Percentiles rank a stretch among this genome's conserved stretches.
phyloP scores from a whole-genome alignment of 2,797 vertebrate species.

The Oceanodroma leucorhoa region DNA sequence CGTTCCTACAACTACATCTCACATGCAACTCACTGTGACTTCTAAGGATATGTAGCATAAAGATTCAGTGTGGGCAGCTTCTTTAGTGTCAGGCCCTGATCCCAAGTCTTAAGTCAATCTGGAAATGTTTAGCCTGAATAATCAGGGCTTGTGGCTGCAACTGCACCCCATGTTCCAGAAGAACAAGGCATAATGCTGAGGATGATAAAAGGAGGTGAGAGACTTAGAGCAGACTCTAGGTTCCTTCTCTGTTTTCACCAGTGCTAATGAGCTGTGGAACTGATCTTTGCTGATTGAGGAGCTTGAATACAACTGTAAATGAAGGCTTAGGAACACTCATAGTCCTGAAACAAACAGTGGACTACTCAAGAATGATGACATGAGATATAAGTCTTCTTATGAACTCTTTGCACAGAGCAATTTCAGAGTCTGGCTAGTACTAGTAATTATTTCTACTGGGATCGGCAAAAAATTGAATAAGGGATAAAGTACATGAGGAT shows the following conservation, averaged over 20 bases:
- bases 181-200: background rate
- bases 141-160: background rate
- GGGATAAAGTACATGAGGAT: background rate
- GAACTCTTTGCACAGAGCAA: background rate
- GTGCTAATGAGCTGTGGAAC: background rate
- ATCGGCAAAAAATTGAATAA: background rate
- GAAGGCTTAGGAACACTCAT: background rate
- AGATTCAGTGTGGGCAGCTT: background rate
- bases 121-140: background rate
- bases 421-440: background rate
- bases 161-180: background rate
- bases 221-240: background rate
- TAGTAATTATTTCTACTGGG: conserved; percentile 14
- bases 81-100: background rate
- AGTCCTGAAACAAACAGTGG: background rate
- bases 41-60: background rate
- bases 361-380: background rate
- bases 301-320: background rate
- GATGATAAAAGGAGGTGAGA: background rate
- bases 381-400: background rate
- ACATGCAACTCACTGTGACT: background rate
- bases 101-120: background rate
- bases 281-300: background rate
- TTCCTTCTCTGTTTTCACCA: background rate
- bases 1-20: background rate